Conservation (phyloP, 2,797 vertebrate species). For the Lophura swinhoii region DNA sequence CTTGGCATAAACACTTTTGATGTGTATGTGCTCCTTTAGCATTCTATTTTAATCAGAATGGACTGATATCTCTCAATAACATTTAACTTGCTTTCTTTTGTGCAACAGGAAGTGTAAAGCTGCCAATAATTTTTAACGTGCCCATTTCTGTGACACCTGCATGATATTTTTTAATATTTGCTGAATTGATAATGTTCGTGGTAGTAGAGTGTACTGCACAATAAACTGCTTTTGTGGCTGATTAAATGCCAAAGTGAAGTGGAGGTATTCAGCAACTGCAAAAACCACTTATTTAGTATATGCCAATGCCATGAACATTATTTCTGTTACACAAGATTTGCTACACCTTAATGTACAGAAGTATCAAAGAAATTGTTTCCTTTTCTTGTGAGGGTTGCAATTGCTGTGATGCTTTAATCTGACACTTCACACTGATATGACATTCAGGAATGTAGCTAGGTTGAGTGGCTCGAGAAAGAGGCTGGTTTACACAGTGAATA, state of each 20-base stretch:
- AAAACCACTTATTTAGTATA: conserved; percentile 77
- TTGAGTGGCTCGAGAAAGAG: conserved; percentile 33
- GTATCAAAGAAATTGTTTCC: conserved; percentile 63
- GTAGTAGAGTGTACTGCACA: conserved; percentile 71
- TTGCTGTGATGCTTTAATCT: conserved; percentile 50
- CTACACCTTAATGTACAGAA: conserved; percentile 59
- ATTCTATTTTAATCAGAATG: conserved; percentile 44
- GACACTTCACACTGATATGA: conserved; percentile 32
- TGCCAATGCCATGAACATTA: conserved; percentile 77
- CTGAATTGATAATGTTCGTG: conserved; percentile 80
- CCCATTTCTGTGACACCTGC: conserved; percentile 52
- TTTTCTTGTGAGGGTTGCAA: conserved; percentile 53
- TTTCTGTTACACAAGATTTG: conserved; percentile 80
- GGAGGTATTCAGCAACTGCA: conserved; percentile 71
- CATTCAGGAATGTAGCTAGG: neutral
- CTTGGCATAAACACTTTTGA: conserved; percentile 18
- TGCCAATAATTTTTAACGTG: conserved; percentile 46
- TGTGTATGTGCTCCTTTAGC: neutral
- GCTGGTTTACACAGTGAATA: conserved; percentile 30
- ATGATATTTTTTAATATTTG: conserved; percentile 75
- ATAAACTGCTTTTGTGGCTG: conserved; percentile 81
- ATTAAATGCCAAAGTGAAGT: conserved; percentile 80
- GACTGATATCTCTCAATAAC: neutral
- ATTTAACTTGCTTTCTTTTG: conserved; percentile 52
- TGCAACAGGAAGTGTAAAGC: conserved; percentile 12